Evolutionary conservation across 2,113 vertebrate species (phyloP).

Genomic region (Myiozetetes cayanensis): DNA sequence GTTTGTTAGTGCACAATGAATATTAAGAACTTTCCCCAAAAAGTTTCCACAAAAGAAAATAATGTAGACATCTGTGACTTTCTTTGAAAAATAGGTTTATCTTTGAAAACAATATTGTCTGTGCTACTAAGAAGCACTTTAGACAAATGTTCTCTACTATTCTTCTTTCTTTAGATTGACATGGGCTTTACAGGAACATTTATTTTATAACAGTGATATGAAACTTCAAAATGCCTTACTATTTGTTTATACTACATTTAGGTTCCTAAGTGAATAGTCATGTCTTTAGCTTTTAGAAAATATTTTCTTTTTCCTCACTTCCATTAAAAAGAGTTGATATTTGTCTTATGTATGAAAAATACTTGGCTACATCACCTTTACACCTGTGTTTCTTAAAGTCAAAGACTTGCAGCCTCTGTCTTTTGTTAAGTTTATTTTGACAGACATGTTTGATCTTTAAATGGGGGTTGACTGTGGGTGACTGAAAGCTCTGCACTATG

Average conservation of each 20-base stretch:
- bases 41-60: not conserved
- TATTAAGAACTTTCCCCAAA: not conserved
- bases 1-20: not conserved
- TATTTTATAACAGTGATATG: not conserved
- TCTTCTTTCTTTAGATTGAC: not conserved
- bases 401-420: not conserved
- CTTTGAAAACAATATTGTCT: not conserved
- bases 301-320: not conserved
- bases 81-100: not conserved
- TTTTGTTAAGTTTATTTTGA: not conserved
- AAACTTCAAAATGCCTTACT: not conserved
- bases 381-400: not conserved
- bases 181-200: not conserved
- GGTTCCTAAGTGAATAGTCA: not conserved
- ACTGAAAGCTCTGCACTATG: not conserved
- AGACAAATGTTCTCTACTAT: not conserved
- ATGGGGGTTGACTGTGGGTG: not conserved
- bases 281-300: not conserved
- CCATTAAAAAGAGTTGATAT: not conserved
- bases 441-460: conserved; percentile 17
- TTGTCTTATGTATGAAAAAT: not conserved
- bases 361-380: not conserved
- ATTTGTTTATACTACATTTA: not conserved
- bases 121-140: not conserved
- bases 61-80: not conserved